Evolutionary conservation across 2,113 vertebrate species (phyloP), one percentile per base, ranked within the genome.

Genomic region (Oryzias melastigma): DNA sequence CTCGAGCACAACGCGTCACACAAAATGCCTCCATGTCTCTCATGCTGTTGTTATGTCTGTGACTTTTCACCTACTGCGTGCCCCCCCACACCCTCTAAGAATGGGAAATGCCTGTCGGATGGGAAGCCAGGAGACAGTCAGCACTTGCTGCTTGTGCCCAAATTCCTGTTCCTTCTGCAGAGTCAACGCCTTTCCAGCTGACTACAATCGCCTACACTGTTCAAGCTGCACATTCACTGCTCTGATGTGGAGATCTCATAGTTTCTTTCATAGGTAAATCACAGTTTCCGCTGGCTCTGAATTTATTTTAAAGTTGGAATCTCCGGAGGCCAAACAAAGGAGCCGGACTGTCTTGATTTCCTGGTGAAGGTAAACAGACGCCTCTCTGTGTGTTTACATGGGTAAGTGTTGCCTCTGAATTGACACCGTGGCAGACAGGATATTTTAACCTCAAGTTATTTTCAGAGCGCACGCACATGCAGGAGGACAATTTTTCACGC

Each of bases 391-490:
- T 81, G 79, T 89, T 77, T 78, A 78, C 68, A 74, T 58, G 54
- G 52, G 68, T 40, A 69, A 73, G 59, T 67, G 57, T 64, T 56
- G 60, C 63, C 65, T 87, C 51, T 75, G 51, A 72, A 65, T 57
- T 85, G 82, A 83, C 80, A 85, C 73, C 44, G 75, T 71, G 73
- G 82, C 82, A 85, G 73, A 71, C 77, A 80, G 80, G 75, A 81
- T 73, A 81, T 81, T 66, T 81, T 77, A 74, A 73, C 80, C 41
- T 18, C 13, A 41, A 85, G 80, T 78, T 86, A 86, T 88, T 88
- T 87, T 86, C 77, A 84, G 76, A 80, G 67, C 20, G 35, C 35
- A 53, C 79, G 29, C 44, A 22, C 24, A 10, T 27, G 6, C 48
- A 61, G 56, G 63, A 63, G 57, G 57, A 65, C n/a, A 1, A 41